Evolutionary conservation across 2,113 vertebrate species (phyloP).

Genomic region (Empidonax alnorum): DNA sequence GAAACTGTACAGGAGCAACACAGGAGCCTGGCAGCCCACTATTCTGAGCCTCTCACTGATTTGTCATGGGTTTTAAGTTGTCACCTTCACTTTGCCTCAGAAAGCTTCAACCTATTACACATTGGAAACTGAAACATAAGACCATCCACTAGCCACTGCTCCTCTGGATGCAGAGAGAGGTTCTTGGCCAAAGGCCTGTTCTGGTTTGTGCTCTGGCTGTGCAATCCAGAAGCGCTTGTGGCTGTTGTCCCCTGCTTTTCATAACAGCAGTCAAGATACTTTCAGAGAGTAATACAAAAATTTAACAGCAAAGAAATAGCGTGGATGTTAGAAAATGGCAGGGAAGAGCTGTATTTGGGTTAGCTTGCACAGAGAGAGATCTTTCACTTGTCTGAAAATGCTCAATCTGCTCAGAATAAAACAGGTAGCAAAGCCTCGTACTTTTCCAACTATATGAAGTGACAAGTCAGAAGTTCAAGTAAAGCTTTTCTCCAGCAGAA

Average conservation of each 20-base stretch:
- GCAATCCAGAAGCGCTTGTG: background rate
- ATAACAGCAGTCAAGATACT: accelerated
- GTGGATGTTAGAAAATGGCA: background rate
- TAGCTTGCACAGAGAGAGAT: background rate
- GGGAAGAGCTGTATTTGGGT: background rate
- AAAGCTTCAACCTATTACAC: background rate
- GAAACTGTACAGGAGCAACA: background rate
- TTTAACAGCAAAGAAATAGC: background rate
- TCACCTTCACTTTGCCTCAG: background rate
- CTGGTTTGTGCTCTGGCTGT: background rate
- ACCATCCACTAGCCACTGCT: background rate
- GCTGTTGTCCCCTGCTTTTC: background rate
- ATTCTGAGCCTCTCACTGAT: background rate
- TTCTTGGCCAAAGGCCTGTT: background rate
- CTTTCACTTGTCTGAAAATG: background rate
- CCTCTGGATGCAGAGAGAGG: too few species aligned
- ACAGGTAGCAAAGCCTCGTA: background rate
- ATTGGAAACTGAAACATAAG: background rate
- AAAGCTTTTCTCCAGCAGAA: background rate
- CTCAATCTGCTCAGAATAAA: background rate
- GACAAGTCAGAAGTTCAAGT: background rate
- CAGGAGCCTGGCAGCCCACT: background rate
- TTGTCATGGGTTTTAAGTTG: background rate
- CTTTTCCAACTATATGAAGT: background rate
- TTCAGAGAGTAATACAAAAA: background rate